Percentiles rank a stretch among this genome's conserved stretches.
Evolutionary conservation across 2,797 vertebrate species (phyloP).

Genomic region (Thunnus albacares): DNA sequence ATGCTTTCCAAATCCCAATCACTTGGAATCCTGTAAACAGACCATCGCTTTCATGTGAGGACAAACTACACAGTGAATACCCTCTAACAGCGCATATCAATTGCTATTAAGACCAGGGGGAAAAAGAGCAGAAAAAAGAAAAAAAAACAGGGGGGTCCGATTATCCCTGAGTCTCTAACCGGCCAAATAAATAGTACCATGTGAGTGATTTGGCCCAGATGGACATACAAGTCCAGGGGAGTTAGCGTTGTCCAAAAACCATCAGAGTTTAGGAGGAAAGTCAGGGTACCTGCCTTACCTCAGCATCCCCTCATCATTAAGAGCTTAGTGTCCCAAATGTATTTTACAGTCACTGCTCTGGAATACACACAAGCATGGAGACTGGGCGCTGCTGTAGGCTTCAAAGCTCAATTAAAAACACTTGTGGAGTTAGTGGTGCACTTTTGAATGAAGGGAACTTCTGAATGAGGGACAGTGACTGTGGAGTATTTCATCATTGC

Average conservation of each 20-base stretch:
- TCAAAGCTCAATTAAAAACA: conserved; percentile 71
- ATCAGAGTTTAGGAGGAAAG: conserved; percentile 70
- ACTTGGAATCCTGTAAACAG: conserved; percentile 83
- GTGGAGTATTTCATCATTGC: conserved; percentile 13
- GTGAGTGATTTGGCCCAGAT: conserved; percentile 82
- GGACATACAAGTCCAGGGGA: conserved; percentile 72
- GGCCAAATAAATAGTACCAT: conserved; percentile 84
- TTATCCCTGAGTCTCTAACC: conserved; percentile 81
- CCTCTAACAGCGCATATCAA: conserved; percentile 85
- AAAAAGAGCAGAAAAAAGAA: conserved; percentile 16
- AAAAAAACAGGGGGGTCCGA: conserved; percentile 56
- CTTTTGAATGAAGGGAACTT: conserved; percentile 25
- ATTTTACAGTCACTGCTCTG: conserved; percentile 79
- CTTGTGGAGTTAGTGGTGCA: conserved; percentile 55
- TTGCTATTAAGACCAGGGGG: conserved; percentile 76
- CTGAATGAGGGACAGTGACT: conserved; percentile 12
- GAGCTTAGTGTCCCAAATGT: conserved; percentile 81
- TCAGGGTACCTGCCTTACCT: conserved; percentile 79
- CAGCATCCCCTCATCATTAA: conserved; percentile 81
- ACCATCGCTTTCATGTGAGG: conserved; percentile 77
- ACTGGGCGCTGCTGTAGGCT: conserved; percentile 53
- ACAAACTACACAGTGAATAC: conserved; percentile 82
- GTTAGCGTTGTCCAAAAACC: conserved; percentile 74
- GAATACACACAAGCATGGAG: conserved; percentile 51
- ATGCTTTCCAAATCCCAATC: conserved; percentile 81